Evolutionary conservation across 2,797 vertebrate genomes (phyloP).

Genomic region (Nyctibius grandis): DNA sequence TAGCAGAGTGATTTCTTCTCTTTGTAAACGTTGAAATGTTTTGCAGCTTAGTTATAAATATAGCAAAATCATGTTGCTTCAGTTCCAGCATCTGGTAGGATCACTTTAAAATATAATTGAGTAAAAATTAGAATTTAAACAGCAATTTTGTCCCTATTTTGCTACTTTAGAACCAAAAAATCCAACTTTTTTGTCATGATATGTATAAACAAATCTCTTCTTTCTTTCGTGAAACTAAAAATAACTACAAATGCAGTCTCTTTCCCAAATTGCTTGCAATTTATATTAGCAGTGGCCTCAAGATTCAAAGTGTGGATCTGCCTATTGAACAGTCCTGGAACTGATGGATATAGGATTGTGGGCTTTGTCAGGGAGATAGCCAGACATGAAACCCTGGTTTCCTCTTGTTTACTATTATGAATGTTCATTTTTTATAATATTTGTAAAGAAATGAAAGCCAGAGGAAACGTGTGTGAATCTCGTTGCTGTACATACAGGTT

Average conservation of each 20-base stretch:
- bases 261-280: not conserved
- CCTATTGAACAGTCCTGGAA: not conserved
- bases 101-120: constrained; percentile 40
- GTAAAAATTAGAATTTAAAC: constrained; percentile 53
- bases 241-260: not conserved
- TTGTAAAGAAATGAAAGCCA: not conserved
- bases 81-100: constrained; percentile 50
- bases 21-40: constrained; percentile 53
- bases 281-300: constrained; percentile 28
- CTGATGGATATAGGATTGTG: not conserved
- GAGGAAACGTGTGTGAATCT: not conserved
- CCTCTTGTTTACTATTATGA: not conserved
- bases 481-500: not conserved
- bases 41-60: constrained; percentile 44
- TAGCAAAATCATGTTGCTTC: not conserved
- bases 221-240: constrained; percentile 28
- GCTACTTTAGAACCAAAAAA: not conserved
- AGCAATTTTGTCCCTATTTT: constrained; percentile 52
- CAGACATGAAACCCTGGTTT: not conserved
- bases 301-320: not conserved
- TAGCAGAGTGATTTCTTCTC: constrained; percentile 10
- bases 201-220: constrained; percentile 32
- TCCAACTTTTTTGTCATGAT: constrained; percentile 3
- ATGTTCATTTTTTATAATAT: not conserved
- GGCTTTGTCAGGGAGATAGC: not conserved